Evolutionary conservation across 2,797 vertebrate species (phyloP).

Genomic region (Poecilia wingei): DNA sequence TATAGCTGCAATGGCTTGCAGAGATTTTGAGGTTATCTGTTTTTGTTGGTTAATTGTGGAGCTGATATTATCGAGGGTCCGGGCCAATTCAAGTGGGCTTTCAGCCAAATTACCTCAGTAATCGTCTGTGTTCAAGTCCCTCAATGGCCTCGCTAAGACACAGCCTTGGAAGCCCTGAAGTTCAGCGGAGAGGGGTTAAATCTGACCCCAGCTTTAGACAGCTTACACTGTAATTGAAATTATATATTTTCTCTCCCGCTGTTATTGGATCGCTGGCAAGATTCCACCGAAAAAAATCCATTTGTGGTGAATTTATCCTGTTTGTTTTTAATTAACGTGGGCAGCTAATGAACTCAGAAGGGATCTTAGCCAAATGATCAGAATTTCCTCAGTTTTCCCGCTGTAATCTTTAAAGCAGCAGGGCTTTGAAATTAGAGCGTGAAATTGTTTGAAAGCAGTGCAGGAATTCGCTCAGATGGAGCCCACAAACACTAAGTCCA

Average conservation of each 20-base stretch:
- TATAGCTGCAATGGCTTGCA: conserved; percentile 71
- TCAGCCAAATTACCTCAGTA: conserved; percentile 84
- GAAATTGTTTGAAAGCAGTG: conserved; percentile 82
- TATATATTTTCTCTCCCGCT: conserved; percentile 51
- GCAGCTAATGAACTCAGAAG: conserved; percentile 75
- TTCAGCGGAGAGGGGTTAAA: conserved; percentile 70
- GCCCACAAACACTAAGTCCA: conserved; percentile 62
- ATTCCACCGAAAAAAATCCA: conserved; percentile 73
- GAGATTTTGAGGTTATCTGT: conserved; percentile 86
- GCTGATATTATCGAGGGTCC: conserved; percentile 82
- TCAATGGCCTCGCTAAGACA: conserved; percentile 70
- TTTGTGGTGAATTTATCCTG: conserved; percentile 81
- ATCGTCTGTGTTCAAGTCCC: conserved; percentile 79
- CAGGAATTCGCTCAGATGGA: conserved; percentile 67
- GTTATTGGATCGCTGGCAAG: conserved; percentile 76
- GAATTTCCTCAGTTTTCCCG: conserved; percentile 66
- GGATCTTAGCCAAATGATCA: conserved; percentile 75
- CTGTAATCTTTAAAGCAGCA: conserved; percentile 74
- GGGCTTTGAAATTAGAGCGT: conserved; percentile 80
- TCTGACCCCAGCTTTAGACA: conserved; percentile 75
- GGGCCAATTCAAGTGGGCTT: conserved; percentile 82
- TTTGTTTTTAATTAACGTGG: conserved; percentile 83
- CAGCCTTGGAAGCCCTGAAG: conserved; percentile 69
- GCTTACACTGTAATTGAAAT: conserved; percentile 81
- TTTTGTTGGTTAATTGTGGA: conserved; percentile 88